A percentile compares a stretch with the other conserved stretches of the same genome.
Evolutionary conservation across 2,888 invertebrate species (phyloP).

Genomic region (Incurvaria masculella): DNA sequence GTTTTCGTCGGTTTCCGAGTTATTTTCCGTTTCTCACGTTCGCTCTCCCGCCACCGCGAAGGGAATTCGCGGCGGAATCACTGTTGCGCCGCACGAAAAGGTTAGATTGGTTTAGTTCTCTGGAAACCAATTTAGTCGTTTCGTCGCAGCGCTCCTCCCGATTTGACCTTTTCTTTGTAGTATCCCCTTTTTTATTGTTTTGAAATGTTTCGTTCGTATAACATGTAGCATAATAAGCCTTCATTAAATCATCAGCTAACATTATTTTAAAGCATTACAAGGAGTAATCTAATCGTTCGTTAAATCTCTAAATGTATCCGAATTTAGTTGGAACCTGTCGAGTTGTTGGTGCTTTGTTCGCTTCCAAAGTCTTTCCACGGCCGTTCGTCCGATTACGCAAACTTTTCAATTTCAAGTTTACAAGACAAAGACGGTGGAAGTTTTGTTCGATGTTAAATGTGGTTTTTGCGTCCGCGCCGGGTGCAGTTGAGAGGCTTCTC

Average conservation of each 20-base stretch:
- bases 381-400: neutral
- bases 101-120: too few species aligned
- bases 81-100: constrained; percentile 1
- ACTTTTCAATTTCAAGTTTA: neutral
- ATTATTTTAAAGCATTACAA: constrained; percentile 52
- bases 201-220: constrained; percentile 15
- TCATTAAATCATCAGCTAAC: constrained; percentile 25
- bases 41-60: neutral
- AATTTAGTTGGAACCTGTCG: neutral
- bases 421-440: neutral
- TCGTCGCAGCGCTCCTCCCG: constrained; percentile 24
- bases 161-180: constrained; percentile 23
- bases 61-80: too few species aligned
- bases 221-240: constrained; percentile 19
- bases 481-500: neutral
- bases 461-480: neutral
- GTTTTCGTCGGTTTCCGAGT: constrained; percentile 8
- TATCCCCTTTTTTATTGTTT: constrained; percentile 9
- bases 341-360: neutral
- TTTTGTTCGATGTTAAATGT: neutral
- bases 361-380: neutral
- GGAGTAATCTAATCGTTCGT: constrained; percentile 37
- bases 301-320: neutral
- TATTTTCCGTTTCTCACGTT: constrained; percentile 30
- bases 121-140: constrained; percentile 28